Base-by-base conservation (phyloP, 2,113 vertebrate species). In the Empidonax alnorum region DNA sequence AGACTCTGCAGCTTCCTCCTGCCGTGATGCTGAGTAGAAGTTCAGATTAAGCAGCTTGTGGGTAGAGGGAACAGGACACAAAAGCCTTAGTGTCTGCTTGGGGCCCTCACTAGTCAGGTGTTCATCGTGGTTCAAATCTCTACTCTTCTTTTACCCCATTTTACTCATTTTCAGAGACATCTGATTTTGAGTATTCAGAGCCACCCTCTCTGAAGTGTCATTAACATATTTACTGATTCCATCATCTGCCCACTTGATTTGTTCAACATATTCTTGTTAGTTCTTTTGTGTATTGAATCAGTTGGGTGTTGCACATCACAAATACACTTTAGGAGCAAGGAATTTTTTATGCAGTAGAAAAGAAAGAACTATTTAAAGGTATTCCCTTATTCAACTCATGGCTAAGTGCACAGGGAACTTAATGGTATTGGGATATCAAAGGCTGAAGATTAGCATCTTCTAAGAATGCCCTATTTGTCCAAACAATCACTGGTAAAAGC, bases 11-110 rank as follows among this genome's bases (percentile, higher is more conserved):
- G 27, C 58, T 68, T 88, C 25, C 85, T 78, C 28, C 24, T 71
- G n/a, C 9, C 0, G 0, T 59, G 61, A 59, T 4, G 3, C 10
- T 19, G 39, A 4, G 10, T 44, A 62, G 53, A 86, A 76, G 9
- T 20, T 63, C 46, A 42, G 14, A 6, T 41, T 46, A 46, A 46
- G n/a, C 14, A 46, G 4, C 9, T 9, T 27, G 9, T 30, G 16
- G 14, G 5, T 35, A 61, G 25, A 68, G 25, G 19, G 41, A 75
- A 27, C 5, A 71, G 31, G 22, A n/a, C 28, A 46, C 17, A 30
- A 8, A 19, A 24, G 9, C 1, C 24, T 20, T 21, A 7, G 16
- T 9, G 7, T 76, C 39, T 80, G 7, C 61, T 12, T 28, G 22
- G 19, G 12, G 8, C 9, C 24, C 17, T 12, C 42, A 28, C 52